Evolutionary conservation across 2,888 invertebrate species (phyloP).

Genomic region (Rhagonycha lutea): DNA sequence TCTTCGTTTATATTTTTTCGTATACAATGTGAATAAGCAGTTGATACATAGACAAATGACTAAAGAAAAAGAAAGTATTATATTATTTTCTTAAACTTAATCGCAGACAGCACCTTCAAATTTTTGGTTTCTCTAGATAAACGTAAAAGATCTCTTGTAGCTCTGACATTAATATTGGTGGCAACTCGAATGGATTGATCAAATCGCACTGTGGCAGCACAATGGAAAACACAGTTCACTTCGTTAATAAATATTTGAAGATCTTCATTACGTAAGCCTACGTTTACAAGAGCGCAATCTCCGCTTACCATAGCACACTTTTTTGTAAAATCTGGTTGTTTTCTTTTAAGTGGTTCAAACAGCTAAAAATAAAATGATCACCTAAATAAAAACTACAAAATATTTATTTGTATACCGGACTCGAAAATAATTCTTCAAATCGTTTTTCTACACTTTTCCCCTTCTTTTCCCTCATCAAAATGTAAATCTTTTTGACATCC

Average conservation of each 20-base stretch:
- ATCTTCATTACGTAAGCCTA: conserved; percentile 57
- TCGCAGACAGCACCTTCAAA: conserved; percentile 57
- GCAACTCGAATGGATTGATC: conserved; percentile 58
- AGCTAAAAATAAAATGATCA: conserved; percentile 48
- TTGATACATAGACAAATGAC: conserved; percentile 42
- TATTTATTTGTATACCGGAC: conserved; percentile 58
- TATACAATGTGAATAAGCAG: conserved; percentile 41
- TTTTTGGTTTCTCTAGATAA: conserved; percentile 59
- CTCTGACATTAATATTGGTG: conserved; percentile 57
- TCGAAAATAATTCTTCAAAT: conserved; percentile 62
- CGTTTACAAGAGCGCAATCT: conserved; percentile 55
- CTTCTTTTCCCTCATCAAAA: conserved; percentile 47
- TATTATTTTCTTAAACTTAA: not conserved
- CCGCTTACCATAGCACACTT: conserved; percentile 61
- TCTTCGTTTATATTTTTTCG: conserved; percentile 40
- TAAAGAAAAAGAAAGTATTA: not conserved
- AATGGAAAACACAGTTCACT: conserved; percentile 56
- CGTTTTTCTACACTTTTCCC: conserved; percentile 43
- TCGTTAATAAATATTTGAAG: conserved; percentile 55
- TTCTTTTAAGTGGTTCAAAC: conserved; percentile 56
- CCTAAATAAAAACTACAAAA: not conserved
- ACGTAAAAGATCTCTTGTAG: conserved; percentile 55
- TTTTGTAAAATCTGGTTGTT: conserved; percentile 51
- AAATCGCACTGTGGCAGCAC: conserved; percentile 61
- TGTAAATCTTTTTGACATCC: conserved; percentile 46